Base-by-base conservation (phyloP, 2,113 vertebrate species). In the Nyctereutes procyonoides region DNA sequence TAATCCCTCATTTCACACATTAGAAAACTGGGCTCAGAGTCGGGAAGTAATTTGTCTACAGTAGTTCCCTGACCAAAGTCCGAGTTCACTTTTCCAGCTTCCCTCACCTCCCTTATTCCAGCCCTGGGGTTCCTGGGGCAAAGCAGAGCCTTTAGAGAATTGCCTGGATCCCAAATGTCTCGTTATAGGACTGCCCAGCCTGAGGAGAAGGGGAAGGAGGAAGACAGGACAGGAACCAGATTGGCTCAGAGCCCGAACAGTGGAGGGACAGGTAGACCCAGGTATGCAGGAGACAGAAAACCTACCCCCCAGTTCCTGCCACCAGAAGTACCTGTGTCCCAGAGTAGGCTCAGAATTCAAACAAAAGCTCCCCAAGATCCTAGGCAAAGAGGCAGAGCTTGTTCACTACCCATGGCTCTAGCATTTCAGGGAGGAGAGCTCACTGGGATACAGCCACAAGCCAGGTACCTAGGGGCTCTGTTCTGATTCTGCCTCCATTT, bases 61-160 rank as follows among this genome's bases (percentile, higher is more conserved):
- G 28, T 30, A 26, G 43, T 55, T 38, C 26, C 32, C 86, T n/a
- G 65, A 60, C 56, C 30, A 22, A 14, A 88, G 60, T 81, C 55
- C 15, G 30, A 7, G n/a, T n/a, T 6, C 22, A 32, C 19, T 76
- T 30, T 86, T 81, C 51, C 5, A 35, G 71, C 10, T 11, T 32
- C 28, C 12, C 28, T 15, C 1, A 43, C 26, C 22, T 20, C 32
- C 63, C 30, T 28, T 19, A n/a, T 10, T 48, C 32, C 51, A 20
- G 56, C 67, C 22, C 2, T 48, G n/a, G 43, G n/a, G 16, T 69
- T 95, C 43, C 60, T 74, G 12, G 30, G 32, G 26, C 55, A 92
- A 80, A 88, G 43, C 62, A 60, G 84, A 95, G 65, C 35, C 22
- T 32, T 77, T 83, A 53, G 77, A 71, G 67, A 73, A 96, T 6